Base-by-base conservation (phyloP, 2,797 vertebrate genomes). In the Tiaroga cobitis region DNA sequence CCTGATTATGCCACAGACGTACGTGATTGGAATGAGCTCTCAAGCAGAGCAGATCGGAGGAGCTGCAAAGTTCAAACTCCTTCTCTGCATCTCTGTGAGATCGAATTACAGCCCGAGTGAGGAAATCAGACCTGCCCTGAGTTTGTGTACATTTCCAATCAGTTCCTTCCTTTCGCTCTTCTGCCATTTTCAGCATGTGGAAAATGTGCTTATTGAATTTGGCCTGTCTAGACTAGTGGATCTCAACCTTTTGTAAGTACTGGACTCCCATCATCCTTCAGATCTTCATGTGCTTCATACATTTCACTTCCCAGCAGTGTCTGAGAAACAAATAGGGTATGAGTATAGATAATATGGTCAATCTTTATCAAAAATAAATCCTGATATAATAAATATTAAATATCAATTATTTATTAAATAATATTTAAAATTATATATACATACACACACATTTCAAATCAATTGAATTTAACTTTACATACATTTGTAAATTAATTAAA, bases 1-100 rank as follows among this genome's bases (percentile, higher is more conserved):
- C 91, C 91, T 94, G 93, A 95, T 95, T 94, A 94, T 92, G 91
- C 92, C 90, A 90, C 87, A 56, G 65, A 86, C 80, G 88, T 82
- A 90, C 93, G 93, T 92, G 93, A 93, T 87, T 91, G 87, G 92
- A 94, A 94, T 95, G 79, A 86, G 78, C 76, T 80, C 81, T 92
- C 89, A 84, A 87, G 93, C 85, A 89, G 91, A 93, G 91, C 88
- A 61, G 77, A 85, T 65, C 83, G 77, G 67, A 54, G 9, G 15
- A 70, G 51, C 83, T 49, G 90, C 67, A 51, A 79, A 90, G 85
- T 91, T 87, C 87, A 88, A 89, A 85, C 80, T 88, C 73, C 54
- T 41, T 72, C 46, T 77, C 61, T 85, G 73, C 82, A 68, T 83
- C 81, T 85, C 46, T 34, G 85, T 87, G 46, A 80, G 88, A 86